Base-by-base conservation (phyloP, 2,888 invertebrate genomes). In the Orthosia gothica region DNA sequence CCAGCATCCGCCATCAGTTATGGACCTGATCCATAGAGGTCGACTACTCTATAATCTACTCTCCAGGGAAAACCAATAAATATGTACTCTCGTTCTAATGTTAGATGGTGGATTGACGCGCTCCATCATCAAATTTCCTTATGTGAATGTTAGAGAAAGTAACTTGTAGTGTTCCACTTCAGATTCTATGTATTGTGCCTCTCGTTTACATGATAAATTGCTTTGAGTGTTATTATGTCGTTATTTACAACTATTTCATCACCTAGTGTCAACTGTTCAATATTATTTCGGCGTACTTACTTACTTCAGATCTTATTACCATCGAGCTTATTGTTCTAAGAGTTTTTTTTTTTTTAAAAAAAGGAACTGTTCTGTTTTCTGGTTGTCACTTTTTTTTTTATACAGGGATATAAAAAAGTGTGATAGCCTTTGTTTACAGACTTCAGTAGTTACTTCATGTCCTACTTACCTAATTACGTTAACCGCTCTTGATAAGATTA, bases 401-500 rank as follows among this genome's bases (percentile, higher is more conserved):
- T 20, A 65, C 50, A 49, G 20, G 11, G 13, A 57, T 50, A 61
- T 11, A 40, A 75, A 81, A 80, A 68, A 65, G 20, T 66, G 40
- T 75, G 70, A 62, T 73, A 69, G 62, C 54, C 13, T 47, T 50
- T 77, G 50, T 82, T 65, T 61, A 62, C 32, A 49, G 12, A 32
- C 52, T 70, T 62, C 65, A 69, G 75, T 70, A 68, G 74, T 64
- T 67, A 62, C 61, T 77, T 63, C 62, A 63, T 68, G 86, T 16
- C 82, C 89, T 82, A 88, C 78, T 87, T 86, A 85, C 89, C 87
- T 81, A 87, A 89, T 88, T 86, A 76, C 74, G 66, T 77, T 80
- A 79, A 65, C 63, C 32, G 66, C 76, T 75, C 72, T 2, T 74
- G 90, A 90, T 90, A 90, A 90, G 90, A 90, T 89, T 84, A 84